A percentile compares a stretch with the other conserved stretches of the same genome.
These are phyloP conservation scores for Caenorhabditis panamensis DNA, from an alignment of 2,888 invertebrate species.

Conservation along the genomic window DNA sequence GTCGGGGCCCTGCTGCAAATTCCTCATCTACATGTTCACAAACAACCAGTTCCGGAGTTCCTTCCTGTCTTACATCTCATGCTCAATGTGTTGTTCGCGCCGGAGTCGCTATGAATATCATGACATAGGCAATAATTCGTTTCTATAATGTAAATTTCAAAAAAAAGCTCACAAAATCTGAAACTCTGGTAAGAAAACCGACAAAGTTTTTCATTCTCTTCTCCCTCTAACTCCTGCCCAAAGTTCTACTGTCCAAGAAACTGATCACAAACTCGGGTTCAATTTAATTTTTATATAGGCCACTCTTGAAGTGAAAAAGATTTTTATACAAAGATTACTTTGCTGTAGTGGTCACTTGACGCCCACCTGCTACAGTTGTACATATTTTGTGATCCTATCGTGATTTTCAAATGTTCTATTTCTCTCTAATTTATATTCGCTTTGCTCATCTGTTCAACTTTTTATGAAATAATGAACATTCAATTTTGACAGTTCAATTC, in stretches of 20 bases:
- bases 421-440: not conserved
- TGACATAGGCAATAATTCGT: slow-evolving; percentile 68
- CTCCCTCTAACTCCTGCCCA: slow-evolving; percentile 1
- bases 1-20: slow-evolving; percentile 95
- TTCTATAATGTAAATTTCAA: slow-evolving; percentile 29
- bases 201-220: not conserved
- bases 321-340: not conserved
- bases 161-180: slow-evolving; percentile 3
- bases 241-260: not conserved
- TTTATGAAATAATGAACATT: slow-evolving; percentile 14
- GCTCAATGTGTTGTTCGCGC: slow-evolving; percentile 62
- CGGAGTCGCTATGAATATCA: slow-evolving; percentile 67
- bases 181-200: slow-evolving; percentile 23
- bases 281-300: slow-evolving; percentile 3
- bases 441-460: slow-evolving; percentile 39
- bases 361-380: no score
- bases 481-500: not conserved
- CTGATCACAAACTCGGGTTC: not conserved
- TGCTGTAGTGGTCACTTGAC: no score
- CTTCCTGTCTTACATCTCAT: slow-evolving; percentile 54
- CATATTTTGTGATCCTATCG: slow-evolving; percentile 50
- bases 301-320: not conserved
- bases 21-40: slow-evolving; percentile 90
- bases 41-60: slow-evolving; percentile 89
- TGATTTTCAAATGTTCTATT: slow-evolving; percentile 14